Percentiles rank a stretch among this genome's conserved stretches.
Evolutionary conservation across 2,797 vertebrate species (phyloP).

Genomic region (Bradypus variegatus): DNA sequence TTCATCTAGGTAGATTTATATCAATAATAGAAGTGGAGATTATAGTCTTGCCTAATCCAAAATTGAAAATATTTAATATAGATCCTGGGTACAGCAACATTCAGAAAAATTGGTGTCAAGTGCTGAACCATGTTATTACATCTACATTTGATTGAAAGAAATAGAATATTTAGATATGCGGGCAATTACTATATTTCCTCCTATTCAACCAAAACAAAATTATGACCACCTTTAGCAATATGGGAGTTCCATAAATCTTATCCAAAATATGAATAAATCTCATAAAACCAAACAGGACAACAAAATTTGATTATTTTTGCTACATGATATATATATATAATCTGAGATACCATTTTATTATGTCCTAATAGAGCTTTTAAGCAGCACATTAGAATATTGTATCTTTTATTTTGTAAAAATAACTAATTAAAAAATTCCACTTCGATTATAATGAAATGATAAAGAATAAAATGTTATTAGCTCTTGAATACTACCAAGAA

Average conservation of each 20-base stretch:
- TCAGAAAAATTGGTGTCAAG: neutral
- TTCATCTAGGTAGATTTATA: neutral
- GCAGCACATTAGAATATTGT: neutral
- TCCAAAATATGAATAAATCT: neutral
- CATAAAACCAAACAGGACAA: neutral
- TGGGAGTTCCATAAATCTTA: neutral
- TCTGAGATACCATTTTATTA: neutral
- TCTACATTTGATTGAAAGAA: neutral
- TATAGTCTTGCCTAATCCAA: neutral
- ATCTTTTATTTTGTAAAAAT: slow-evolving; percentile 28
- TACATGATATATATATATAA: neutral
- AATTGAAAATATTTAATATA: neutral
- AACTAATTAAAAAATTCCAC: neutral
- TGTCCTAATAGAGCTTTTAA: neutral
- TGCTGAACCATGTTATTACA: neutral
- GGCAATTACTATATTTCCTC: neutral
- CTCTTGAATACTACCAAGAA: neutral
- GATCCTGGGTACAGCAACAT: neutral
- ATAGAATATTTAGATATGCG: neutral
- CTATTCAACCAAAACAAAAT: slow-evolving; percentile 25
- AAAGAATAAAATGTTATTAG: slow-evolving; percentile 17
- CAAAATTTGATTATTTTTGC: neutral
- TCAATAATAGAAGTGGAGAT: slow-evolving; percentile 19
- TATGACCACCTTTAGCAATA: neutral
- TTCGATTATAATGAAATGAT: slow-evolving; percentile 28